Evolutionary conservation across 2,797 vertebrate genomes (phyloP).

Genomic region (Schizopygopsis pylzovi): DNA sequence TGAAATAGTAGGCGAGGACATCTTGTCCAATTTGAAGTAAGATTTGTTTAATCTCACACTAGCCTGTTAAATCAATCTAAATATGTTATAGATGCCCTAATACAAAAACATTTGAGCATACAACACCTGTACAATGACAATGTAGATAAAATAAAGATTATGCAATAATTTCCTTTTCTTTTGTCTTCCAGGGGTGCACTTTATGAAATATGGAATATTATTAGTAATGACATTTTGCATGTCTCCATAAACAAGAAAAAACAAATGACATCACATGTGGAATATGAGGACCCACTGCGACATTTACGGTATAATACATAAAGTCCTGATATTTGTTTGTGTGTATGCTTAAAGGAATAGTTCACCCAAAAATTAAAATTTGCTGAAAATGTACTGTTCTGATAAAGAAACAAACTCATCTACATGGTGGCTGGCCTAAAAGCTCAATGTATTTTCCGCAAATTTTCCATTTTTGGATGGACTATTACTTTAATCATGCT

Average conservation of each 20-base stretch:
- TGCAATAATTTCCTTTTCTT: neutral
- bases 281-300: neutral
- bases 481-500: too few relatives aligned
- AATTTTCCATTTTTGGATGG: too few relatives aligned
- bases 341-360: neutral
- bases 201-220: neutral
- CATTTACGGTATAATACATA: neutral
- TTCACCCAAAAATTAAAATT: neutral
- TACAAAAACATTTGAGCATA: neutral
- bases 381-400: neutral
- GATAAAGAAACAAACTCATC: too few relatives aligned
- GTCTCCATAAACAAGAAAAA: conserved; percentile 5
- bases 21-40: conserved; percentile 21
- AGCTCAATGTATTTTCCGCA: too few relatives aligned
- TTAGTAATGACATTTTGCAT: conserved; percentile 15
- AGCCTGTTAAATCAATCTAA: neutral
- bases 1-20: conserved; percentile 13
- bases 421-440: too few relatives aligned
- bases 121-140: neutral
- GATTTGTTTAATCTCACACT: neutral
- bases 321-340: neutral
- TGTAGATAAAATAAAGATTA: neutral
- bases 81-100: neutral
- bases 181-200: neutral
- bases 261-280: neutral